Percentiles rank a stretch among this genome's conserved stretches.
Evolutionary conservation across 2,797 vertebrate species (phyloP).

Genomic region (Erethizon dorsatum): DNA sequence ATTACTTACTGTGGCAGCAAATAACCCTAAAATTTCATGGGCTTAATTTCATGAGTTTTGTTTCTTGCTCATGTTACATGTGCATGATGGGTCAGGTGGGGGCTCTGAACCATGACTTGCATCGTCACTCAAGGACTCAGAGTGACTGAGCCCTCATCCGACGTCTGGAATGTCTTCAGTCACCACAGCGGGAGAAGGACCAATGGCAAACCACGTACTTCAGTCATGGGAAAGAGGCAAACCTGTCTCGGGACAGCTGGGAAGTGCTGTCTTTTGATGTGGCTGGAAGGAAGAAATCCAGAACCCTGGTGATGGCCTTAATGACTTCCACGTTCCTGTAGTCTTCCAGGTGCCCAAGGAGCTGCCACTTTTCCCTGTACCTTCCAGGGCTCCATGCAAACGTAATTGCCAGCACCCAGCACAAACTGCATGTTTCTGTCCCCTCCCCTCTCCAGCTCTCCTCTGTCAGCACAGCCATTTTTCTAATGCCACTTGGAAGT

Average conservation of each 20-base stretch:
- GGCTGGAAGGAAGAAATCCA: not conserved
- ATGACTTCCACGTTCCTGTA: not conserved
- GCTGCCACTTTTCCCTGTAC: not conserved
- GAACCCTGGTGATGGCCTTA: not conserved
- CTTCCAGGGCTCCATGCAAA: not conserved
- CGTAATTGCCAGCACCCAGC: not conserved
- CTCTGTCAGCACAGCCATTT: not conserved
- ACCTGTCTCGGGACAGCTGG: not conserved
- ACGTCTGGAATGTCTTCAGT: not conserved
- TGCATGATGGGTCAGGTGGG: not conserved
- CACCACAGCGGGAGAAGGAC: not conserved
- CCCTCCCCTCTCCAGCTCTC: not conserved
- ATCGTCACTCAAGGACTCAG: not conserved
- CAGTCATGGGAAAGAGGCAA: not conserved
- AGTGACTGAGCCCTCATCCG: not conserved
- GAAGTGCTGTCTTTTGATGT: not conserved
- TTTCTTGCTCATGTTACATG: not conserved
- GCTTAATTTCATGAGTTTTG: not conserved
- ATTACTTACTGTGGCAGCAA: not conserved
- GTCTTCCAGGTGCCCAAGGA: not conserved
- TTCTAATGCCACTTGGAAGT: not conserved
- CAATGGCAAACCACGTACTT: not conserved
- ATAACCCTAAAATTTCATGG: not conserved
- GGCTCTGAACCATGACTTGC: not conserved
- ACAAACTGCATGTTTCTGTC: not conserved